Conservation (phyloP, 2,888 invertebrate genomes). For the Minunthozetes semirufus region DNA sequence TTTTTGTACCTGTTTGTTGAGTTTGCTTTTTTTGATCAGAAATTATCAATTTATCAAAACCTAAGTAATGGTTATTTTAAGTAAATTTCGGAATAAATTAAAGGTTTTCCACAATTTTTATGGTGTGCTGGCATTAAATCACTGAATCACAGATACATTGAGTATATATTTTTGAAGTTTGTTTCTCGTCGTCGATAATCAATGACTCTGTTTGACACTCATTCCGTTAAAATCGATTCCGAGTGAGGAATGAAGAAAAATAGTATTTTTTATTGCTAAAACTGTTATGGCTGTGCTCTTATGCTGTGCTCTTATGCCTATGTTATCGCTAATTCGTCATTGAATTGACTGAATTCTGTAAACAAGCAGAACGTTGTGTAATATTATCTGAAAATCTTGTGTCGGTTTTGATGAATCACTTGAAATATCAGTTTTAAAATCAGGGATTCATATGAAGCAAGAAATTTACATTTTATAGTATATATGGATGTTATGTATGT, state of each 20-base stretch:
- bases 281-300: no score
- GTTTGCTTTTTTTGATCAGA: not conserved
- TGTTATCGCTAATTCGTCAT: slow-evolving; percentile 3
- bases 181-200: not conserved
- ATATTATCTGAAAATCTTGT: slow-evolving; percentile 9
- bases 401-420: slow-evolving; percentile 14
- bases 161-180: not conserved
- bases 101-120: not conserved
- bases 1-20: not conserved
- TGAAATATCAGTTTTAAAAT: not conserved
- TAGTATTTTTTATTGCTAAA: no score
- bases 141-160: not conserved
- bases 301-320: no score
- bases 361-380: not conserved
- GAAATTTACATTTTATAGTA: not conserved
- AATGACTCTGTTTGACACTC: not conserved
- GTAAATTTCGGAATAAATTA: not conserved
- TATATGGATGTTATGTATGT: no score
- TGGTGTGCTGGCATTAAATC: not conserved
- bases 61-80: slow-evolving; percentile 8
- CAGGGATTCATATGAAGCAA: not conserved
- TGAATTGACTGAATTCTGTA: not conserved
- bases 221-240: no score
- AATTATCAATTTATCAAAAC: not conserved
- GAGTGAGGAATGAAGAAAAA: no score